Percentiles rank a stretch among this genome's conserved stretches.
phyloP scores from a whole-genome alignment of 2,797 vertebrate genomes.

The Alauda arvensis region DNA sequence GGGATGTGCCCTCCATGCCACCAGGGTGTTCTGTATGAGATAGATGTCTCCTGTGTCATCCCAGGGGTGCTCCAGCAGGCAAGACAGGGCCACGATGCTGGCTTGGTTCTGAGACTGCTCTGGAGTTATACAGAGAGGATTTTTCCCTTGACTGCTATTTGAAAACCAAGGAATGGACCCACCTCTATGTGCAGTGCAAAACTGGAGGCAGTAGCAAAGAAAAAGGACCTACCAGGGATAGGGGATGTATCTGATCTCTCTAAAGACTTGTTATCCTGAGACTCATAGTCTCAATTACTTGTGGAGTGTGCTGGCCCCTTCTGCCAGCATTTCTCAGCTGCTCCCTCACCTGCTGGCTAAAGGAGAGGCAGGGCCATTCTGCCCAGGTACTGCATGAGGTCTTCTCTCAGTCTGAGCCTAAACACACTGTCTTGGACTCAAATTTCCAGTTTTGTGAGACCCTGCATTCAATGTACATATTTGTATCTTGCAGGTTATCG shows the following conservation, averaged over 20 bases:
- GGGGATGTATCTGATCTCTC: neutral
- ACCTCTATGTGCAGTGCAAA: neutral
- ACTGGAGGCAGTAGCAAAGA: neutral
- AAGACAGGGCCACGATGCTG: neutral
- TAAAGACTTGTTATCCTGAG: neutral
- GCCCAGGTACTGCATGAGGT: neutral
- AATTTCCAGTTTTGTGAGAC: neutral
- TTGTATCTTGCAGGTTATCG: slow-evolving; percentile 77
- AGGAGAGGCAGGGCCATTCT: neutral
- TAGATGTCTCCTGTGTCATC: neutral
- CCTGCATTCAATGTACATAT: neutral
- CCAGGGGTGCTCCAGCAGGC: neutral
- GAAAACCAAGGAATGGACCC: neutral
- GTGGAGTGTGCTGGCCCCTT: neutral
- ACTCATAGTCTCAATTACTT: neutral
- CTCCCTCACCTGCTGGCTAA: neutral
- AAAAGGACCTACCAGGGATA: neutral
- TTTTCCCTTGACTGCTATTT: neutral
- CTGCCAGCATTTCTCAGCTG: neutral
- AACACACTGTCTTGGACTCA: neutral
- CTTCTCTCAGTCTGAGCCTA: neutral
- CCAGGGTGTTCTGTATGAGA: neutral
- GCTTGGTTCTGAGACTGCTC: neutral
- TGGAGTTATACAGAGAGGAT: neutral
- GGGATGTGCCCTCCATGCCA: neutral